Conservation (phyloP, 2,797 vertebrate genomes). For the Anguilla anguilla region DNA sequence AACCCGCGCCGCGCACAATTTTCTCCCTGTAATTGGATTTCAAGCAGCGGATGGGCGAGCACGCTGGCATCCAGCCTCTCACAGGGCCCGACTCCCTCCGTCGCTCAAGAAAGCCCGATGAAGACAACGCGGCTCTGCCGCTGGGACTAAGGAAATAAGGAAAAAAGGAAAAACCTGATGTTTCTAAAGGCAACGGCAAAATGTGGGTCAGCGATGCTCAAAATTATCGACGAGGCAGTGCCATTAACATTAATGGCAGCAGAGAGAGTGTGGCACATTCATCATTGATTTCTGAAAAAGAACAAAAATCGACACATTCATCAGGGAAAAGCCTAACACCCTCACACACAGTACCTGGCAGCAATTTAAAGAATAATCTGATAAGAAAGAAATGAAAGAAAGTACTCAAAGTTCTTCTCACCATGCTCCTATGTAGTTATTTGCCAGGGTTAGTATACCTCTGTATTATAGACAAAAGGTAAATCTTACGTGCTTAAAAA, state of each 20-base stretch:
- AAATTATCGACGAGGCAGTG: neutral
- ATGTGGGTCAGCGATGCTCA: neutral
- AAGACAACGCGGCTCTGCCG: neutral
- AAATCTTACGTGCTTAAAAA: neutral
- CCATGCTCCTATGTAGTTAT: neutral
- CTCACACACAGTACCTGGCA: neutral
- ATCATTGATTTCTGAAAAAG: neutral
- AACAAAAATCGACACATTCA: neutral
- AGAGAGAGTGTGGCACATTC: neutral
- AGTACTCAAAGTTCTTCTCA: neutral
- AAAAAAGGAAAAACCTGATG: neutral
- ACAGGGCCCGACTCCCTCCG: too few species aligned
- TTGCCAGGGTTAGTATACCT: neutral
- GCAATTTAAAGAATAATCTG: neutral
- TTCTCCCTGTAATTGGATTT: neutral
- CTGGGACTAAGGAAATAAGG: neutral
- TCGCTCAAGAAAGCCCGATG: neutral
- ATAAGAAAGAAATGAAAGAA: neutral
- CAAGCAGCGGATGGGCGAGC: neutral
- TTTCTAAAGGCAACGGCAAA: neutral
- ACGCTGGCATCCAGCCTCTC: neutral
- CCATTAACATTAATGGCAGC: neutral
- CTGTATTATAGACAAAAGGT: neutral
- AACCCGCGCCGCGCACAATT: neutral
- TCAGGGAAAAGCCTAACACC: neutral